A percentile compares a stretch with the other conserved stretches of the same genome.
phyloP scores from a whole-genome alignment of 2,797 vertebrate genomes.

The Lemur catta region DNA sequence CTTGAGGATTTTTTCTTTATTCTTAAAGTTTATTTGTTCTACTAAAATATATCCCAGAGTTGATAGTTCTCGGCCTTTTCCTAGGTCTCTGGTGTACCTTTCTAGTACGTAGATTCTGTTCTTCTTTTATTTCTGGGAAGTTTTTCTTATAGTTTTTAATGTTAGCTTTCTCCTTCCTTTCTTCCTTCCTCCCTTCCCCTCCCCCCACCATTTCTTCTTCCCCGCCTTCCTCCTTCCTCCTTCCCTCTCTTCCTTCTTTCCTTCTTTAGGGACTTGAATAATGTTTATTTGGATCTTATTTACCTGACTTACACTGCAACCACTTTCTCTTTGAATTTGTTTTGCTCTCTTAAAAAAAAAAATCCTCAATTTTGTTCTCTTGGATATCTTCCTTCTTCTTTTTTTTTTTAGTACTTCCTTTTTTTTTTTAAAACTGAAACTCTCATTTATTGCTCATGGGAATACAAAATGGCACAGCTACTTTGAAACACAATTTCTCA shows the following conservation, averaged over 20 bases:
- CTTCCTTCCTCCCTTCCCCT: background rate
- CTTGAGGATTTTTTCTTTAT: background rate
- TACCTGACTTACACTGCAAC: background rate
- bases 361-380: background rate
- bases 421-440: too few relatives aligned
- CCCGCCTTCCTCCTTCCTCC: too few relatives aligned
- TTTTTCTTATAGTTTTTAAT: background rate
- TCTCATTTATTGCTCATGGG: too few relatives aligned
- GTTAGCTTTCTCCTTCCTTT: background rate
- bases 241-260: fast-evolving
- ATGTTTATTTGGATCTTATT: background rate
- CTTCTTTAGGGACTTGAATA: background rate
- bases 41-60: background rate
- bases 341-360: background rate
- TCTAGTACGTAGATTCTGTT: background rate
- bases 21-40: background rate
- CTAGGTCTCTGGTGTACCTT: background rate
- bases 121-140: background rate
- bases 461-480: too few relatives aligned
- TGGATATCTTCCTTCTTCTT: background rate
- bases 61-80: background rate
- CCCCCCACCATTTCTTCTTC: background rate
- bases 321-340: background rate
- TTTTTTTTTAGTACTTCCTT: too few relatives aligned
- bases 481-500: too few relatives aligned